phyloP scores from a whole-genome alignment of 2,888 invertebrate species.

The Hylaea fasciaria region DNA sequence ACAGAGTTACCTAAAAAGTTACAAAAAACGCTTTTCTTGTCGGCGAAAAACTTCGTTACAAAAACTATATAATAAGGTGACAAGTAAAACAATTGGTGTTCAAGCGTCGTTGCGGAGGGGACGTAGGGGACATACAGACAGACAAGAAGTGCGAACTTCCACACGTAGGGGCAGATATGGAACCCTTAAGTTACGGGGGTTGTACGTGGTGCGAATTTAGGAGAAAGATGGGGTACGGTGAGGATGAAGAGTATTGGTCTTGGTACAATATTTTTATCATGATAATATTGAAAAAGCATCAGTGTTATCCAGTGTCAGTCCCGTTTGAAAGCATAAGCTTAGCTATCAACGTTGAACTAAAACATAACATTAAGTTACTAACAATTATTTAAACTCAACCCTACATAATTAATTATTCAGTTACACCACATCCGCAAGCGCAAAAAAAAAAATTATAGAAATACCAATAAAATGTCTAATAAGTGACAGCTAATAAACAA shows the following conservation, averaged over 20 bases:
- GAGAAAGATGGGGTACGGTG: conserved; percentile 23
- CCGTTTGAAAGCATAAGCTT: too few species aligned
- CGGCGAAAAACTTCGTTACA: conserved; percentile 24
- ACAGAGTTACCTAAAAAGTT: conserved; percentile 12
- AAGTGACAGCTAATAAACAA: neutral
- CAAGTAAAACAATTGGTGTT: conserved; percentile 38
- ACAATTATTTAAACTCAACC: too few species aligned
- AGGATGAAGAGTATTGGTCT: conserved; percentile 21
- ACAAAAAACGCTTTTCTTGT: conserved; percentile 15
- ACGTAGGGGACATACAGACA: conserved; percentile 29
- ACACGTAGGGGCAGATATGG: conserved; percentile 36
- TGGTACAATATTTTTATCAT: neutral
- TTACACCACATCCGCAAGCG: too few species aligned
- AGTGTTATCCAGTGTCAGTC: too few species aligned
- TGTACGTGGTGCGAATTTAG: conserved; percentile 37
- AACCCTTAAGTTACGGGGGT: conserved; percentile 41
- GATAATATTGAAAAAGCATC: too few species aligned
- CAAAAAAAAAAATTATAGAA: too few species aligned
- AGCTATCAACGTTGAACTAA: too few species aligned
- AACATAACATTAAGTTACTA: too few species aligned
- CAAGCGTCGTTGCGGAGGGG: conserved; percentile 19
- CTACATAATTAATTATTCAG: too few species aligned
- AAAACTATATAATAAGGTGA: conserved; percentile 32
- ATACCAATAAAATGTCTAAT: too few species aligned
- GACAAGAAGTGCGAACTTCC: conserved; percentile 44